These are phyloP conservation scores for Anticlea derivata DNA, from an alignment of 2,888 invertebrate species.

Conservation along the genomic window DNA sequence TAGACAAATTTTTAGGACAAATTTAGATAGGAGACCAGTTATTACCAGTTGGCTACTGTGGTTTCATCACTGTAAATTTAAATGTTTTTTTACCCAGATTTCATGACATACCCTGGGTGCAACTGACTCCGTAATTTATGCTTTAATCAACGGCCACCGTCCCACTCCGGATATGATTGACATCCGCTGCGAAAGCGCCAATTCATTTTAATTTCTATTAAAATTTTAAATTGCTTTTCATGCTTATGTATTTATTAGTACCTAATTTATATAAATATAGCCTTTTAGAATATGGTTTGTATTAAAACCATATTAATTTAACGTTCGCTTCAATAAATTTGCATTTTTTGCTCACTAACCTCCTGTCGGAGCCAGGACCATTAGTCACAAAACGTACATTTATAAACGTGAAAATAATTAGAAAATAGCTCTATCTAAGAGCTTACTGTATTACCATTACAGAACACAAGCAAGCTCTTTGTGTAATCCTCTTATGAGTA, in stretches of 20 bases:
- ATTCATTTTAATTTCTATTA: conserved; percentile 24
- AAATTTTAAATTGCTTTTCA: conserved; percentile 18
- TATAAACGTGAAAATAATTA: background rate
- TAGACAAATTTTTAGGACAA: no score
- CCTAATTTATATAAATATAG: background rate
- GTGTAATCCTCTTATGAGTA: conserved; percentile 17
- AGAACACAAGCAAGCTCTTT: background rate
- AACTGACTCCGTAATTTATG: conserved; percentile 53
- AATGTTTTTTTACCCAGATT: conserved; percentile 13
- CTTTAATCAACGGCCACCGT: conserved; percentile 56
- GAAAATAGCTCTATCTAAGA: background rate
- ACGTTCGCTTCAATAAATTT: background rate
- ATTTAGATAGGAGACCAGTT: no score
- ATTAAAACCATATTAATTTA: background rate
- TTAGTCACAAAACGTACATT: background rate
- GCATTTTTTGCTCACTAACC: background rate
- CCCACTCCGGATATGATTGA: conserved; percentile 55
- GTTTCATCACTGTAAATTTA: background rate
- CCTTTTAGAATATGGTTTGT: background rate
- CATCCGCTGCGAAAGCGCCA: conserved; percentile 48
- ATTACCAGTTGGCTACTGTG: no score
- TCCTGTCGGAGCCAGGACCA: background rate
- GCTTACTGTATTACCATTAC: conserved; percentile 2
- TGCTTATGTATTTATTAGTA: conserved; percentile 4
- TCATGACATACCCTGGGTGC: conserved; percentile 17